These are phyloP conservation scores for Ladona fulva DNA, from an alignment of 1,140 invertebrate species.

Conservation along the genomic window DNA sequence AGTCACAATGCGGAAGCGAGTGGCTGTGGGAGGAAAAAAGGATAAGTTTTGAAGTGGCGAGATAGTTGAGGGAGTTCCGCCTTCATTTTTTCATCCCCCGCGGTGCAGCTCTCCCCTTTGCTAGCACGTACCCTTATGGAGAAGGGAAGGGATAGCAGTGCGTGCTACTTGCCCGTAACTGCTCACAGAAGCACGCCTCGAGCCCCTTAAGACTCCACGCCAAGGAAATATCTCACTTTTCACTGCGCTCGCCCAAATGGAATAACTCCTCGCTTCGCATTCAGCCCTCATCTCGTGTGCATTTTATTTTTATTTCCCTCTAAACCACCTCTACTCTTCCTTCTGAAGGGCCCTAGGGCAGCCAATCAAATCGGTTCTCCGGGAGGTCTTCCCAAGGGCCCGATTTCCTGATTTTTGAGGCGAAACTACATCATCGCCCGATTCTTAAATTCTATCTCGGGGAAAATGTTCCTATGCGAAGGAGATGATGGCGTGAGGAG, in stretches of 20 bases:
- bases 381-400: background rate
- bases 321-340: background rate
- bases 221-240: background rate
- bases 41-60: too few species aligned
- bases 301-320: background rate
- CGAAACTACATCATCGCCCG: background rate
- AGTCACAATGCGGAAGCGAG: too few species aligned
- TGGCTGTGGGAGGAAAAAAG: too few species aligned
- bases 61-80: too few species aligned
- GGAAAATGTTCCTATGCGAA: background rate
- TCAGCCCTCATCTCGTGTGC: background rate
- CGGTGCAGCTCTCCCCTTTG: background rate
- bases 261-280: background rate
- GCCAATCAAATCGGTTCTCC: slow-evolving; percentile 1
- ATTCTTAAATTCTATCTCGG: slow-evolving; percentile 2
- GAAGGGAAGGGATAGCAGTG: background rate
- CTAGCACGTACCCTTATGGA: background rate
- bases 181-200: background rate
- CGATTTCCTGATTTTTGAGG: slow-evolving; percentile 9
- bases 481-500: background rate
- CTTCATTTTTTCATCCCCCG: background rate
- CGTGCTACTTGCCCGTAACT: background rate
- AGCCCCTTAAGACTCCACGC: background rate
- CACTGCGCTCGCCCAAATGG: background rate
- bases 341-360: background rate